phyloP scores from a whole-genome alignment of 2,113 vertebrate genomes.

The Paedocypris sp. region DNA sequence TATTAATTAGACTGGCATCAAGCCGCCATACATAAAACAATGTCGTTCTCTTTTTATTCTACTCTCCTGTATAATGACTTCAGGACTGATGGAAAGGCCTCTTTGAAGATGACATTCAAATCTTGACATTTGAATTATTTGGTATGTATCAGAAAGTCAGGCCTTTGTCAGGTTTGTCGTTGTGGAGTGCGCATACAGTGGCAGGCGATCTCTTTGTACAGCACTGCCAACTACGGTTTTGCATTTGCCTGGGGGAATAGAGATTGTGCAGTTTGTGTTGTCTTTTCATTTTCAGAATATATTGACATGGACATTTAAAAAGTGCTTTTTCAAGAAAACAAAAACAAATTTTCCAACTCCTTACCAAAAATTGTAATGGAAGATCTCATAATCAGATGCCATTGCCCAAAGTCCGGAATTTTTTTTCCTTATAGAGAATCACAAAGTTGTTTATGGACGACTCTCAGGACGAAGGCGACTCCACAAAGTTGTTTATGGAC shows the following conservation, averaged over 20 bases:
- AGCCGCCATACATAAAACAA: conserved; percentile 96
- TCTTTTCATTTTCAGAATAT: conserved; percentile 3
- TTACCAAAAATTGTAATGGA: background rate
- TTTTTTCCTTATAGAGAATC: no score
- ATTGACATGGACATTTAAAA: background rate
- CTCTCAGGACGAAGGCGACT: no score
- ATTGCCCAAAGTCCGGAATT: no score
- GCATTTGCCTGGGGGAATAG: conserved; percentile 12
- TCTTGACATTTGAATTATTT: conserved; percentile 98
- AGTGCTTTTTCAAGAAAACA: background rate
- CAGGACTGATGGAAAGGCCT: conserved; percentile 85
- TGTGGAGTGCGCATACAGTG: conserved; percentile 7
- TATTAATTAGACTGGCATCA: conserved; percentile 99
- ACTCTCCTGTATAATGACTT: conserved; percentile 78
- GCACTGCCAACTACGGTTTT: conserved; percentile 4
- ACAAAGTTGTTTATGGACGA: no score
- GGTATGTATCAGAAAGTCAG: conserved; percentile 86
- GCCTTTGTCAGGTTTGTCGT: conserved; percentile 53
- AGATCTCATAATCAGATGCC: no score
- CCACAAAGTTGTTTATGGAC: no score
- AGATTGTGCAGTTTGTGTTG: conserved; percentile 7
- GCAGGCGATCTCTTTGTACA: conserved; percentile 12
- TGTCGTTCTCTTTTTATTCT: conserved; percentile 72
- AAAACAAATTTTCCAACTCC: background rate
- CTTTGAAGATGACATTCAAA: conserved; percentile 99